Conservation (phyloP, 2,888 invertebrate genomes). For the Drosophila flavopinicola region DNA sequence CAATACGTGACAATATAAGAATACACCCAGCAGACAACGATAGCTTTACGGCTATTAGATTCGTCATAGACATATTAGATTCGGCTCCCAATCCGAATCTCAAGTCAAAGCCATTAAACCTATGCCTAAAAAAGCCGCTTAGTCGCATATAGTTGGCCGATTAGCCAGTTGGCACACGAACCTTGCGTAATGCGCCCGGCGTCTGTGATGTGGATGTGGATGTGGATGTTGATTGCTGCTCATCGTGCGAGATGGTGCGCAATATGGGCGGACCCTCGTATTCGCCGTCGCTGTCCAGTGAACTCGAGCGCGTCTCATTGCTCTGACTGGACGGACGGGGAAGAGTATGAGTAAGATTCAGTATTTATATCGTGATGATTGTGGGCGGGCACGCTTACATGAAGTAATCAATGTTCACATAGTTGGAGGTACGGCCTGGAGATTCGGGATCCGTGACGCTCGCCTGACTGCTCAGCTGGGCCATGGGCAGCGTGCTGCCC, state of each 20-base stretch:
- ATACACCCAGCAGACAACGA: not conserved
- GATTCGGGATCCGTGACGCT: conserved; percentile 89
- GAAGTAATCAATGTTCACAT: conserved; percentile 96
- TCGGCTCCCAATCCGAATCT: not conserved
- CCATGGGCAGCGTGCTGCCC: conserved; percentile 86
- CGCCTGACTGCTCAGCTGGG: conserved; percentile 84
- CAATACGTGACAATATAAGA: too few relatives aligned
- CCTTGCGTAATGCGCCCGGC: conserved; percentile 84
- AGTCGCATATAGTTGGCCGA: not conserved
- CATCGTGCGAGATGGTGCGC: conserved; percentile 88
- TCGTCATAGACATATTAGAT: not conserved
- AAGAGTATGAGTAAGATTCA: not conserved
- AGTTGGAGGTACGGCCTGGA: conserved; percentile 92
- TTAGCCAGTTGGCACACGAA: conserved; percentile 43
- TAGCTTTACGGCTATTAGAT: not conserved
- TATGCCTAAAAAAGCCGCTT: not conserved
- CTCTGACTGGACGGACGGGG: conserved; percentile 77
- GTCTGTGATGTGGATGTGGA: conserved; percentile 83
- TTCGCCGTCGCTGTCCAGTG: conserved; percentile 86
- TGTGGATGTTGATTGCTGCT: conserved; percentile 79
- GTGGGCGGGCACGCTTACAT: conserved; percentile 86
- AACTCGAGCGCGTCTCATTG: conserved; percentile 85
- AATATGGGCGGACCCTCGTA: conserved; percentile 86
- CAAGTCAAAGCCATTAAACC: not conserved
- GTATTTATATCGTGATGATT: not conserved